phyloP scores from a whole-genome alignment of 2,113 vertebrate genomes.

The Beaufortia kweichowensis region DNA sequence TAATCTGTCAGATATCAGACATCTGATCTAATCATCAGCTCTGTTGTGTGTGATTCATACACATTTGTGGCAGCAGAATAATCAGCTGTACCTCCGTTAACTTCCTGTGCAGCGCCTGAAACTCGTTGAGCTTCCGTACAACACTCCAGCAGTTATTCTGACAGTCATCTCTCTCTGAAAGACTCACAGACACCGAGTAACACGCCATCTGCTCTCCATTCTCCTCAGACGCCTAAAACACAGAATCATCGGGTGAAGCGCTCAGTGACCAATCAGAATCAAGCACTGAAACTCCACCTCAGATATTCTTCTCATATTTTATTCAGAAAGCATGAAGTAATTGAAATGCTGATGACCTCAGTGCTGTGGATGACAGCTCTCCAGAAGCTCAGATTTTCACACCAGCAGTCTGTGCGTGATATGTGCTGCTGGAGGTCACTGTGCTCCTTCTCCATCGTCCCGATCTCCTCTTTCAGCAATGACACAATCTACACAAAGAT shows the following conservation, averaged over 20 bases:
- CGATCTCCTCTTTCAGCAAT: slow-evolving; percentile 94
- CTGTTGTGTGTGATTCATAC: neutral
- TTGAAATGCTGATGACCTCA: slow-evolving; percentile 74
- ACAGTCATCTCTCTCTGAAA: slow-evolving; percentile 82
- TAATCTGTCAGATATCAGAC: slow-evolving; percentile 10
- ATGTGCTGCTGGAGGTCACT: slow-evolving; percentile 91
- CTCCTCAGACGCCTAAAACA: slow-evolving; percentile 86
- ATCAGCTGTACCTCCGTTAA: slow-evolving; percentile 86
- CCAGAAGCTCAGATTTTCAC: slow-evolving; percentile 95
- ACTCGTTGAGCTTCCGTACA: slow-evolving; percentile 90
- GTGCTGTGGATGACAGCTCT: slow-evolving; percentile 83
- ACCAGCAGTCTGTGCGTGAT: slow-evolving; percentile 96
- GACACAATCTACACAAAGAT: slow-evolving; percentile 83
- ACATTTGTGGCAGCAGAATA: neutral
- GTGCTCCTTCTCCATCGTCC: slow-evolving; percentile 90
- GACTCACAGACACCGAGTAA: slow-evolving; percentile 87
- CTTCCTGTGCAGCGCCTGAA: slow-evolving; percentile 94
- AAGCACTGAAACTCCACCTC: no score
- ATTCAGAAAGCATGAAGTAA: no score
- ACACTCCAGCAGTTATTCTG: slow-evolving; percentile 88
- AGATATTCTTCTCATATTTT: no score
- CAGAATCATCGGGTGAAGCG: neutral
- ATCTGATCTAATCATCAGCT: neutral
- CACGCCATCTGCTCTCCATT: slow-evolving; percentile 90
- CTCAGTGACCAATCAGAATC: no score